Conservation (phyloP, 2,113 vertebrate species). For the Actinemys pallida region DNA sequence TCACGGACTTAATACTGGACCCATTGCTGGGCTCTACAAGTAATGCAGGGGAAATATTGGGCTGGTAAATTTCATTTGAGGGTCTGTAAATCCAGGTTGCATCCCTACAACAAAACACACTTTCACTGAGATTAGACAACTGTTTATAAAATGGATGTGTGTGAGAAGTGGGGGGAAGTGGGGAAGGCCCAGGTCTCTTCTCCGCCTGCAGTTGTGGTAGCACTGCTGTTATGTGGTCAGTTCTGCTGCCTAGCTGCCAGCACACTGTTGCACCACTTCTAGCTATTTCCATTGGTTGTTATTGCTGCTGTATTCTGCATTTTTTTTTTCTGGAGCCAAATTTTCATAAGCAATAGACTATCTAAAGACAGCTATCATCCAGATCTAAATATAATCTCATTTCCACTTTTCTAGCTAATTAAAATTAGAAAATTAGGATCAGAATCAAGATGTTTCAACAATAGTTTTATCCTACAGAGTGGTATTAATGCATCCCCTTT, state of each 20-base stretch:
- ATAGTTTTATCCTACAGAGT: neutral
- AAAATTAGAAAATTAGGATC: neutral
- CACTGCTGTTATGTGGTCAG: neutral
- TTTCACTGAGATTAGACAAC: neutral
- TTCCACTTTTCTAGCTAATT: neutral
- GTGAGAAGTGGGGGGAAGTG: neutral
- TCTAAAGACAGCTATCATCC: slow-evolving; percentile 29
- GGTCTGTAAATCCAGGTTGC: neutral
- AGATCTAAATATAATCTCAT: slow-evolving; percentile 7
- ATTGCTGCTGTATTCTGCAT: neutral
- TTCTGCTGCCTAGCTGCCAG: neutral
- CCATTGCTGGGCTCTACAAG: neutral
- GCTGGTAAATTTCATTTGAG: neutral
- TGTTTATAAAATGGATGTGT: neutral
- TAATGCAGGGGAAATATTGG: neutral
- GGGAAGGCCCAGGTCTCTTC: neutral
- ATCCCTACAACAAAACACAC: neutral
- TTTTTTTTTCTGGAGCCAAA: slow-evolving; percentile 25
- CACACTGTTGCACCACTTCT: neutral
- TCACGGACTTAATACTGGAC: neutral
- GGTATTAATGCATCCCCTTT: neutral
- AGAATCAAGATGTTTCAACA: neutral
- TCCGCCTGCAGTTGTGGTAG: neutral
- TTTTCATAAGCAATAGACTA: neutral
- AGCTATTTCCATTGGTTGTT: neutral